These are phyloP conservation scores for Phengaris arion DNA, from an alignment of 2,888 invertebrate genomes.

Conservation along the genomic window DNA sequence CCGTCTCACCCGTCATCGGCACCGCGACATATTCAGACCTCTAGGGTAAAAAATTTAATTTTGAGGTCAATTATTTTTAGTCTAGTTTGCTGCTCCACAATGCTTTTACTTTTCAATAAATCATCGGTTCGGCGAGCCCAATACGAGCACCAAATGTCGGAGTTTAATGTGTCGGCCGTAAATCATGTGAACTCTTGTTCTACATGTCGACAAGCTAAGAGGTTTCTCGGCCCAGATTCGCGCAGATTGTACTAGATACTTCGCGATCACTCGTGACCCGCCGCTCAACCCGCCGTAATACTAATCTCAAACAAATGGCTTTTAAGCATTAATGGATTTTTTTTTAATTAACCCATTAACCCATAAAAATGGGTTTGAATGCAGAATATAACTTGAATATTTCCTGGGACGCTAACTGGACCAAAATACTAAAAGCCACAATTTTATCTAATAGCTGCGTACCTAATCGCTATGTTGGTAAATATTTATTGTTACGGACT, in stretches of 20 bases:
- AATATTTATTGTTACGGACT: background rate
- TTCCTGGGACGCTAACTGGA: background rate
- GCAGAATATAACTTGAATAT: background rate
- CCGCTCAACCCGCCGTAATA: background rate
- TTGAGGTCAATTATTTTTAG: conserved; percentile 1
- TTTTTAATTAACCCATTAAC: too few species aligned
- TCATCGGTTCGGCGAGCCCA: conserved; percentile 13
- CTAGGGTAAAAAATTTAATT: too few species aligned
- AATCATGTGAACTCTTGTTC: conserved; percentile 23
- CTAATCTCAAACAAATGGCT: background rate
- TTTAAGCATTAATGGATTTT: conserved; percentile 6
- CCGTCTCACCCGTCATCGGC: too few species aligned
- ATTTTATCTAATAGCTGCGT: background rate
- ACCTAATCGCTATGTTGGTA: background rate
- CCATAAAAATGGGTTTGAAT: background rate
- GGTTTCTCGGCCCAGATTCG: conserved; percentile 28
- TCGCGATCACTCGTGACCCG: background rate
- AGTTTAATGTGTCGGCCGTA: conserved; percentile 27
- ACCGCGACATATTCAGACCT: too few species aligned
- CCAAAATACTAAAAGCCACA: background rate
- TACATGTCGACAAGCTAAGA: conserved; percentile 25
- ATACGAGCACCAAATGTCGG: conserved; percentile 18
- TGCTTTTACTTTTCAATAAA: background rate
- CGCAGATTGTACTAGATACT: conserved; percentile 2
- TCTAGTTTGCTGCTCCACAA: background rate